Evolutionary conservation across 2,113 vertebrate genomes (phyloP).

Genomic region (Morphnarchus princeps): DNA sequence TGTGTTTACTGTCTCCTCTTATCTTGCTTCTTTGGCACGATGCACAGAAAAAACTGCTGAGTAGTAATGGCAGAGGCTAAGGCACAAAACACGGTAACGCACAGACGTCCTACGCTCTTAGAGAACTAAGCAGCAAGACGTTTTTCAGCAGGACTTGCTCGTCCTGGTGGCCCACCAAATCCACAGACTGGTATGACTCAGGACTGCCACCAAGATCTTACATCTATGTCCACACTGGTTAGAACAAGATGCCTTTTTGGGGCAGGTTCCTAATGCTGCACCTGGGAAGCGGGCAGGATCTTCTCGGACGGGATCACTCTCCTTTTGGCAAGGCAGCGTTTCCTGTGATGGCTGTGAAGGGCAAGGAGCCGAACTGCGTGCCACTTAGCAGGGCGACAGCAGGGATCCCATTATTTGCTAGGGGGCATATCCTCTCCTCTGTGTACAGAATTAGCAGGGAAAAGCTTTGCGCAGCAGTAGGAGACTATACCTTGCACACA

Average conservation of each 20-base stretch:
- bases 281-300: not conserved
- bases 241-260: not conserved
- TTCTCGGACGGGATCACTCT: not conserved
- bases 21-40: not conserved
- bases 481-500: not conserved
- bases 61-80: not conserved
- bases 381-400: not conserved
- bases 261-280: not conserved
- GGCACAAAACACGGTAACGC: not conserved
- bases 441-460: not conserved
- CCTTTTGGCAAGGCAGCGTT: not conserved
- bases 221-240: rapidly evolving
- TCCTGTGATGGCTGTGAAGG: not conserved
- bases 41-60: not conserved
- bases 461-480: not conserved
- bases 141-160: not conserved
- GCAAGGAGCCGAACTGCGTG: not conserved
- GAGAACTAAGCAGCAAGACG: not conserved
- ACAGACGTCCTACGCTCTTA: rapidly evolving
- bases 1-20: not conserved
- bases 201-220: not conserved
- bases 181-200: not conserved
- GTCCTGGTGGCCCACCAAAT: not conserved
- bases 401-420: not conserved
- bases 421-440: not conserved